Conservation (phyloP, 2,113 vertebrate species). For the Anas platyrhynchos region DNA sequence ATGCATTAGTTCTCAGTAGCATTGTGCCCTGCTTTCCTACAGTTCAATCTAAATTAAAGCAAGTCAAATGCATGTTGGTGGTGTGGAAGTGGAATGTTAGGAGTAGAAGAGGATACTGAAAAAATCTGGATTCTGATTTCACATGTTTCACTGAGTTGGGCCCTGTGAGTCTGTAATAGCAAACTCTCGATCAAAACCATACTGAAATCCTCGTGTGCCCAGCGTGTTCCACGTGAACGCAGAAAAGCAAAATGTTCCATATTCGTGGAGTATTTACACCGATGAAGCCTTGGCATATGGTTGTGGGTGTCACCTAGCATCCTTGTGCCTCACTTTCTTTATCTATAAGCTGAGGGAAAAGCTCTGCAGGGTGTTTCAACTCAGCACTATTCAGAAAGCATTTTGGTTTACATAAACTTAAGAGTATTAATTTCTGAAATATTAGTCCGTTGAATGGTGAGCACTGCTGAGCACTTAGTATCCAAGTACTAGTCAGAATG, state of each 20-base stretch:
- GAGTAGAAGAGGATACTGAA: not conserved
- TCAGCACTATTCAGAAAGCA: not conserved
- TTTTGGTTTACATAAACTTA: not conserved
- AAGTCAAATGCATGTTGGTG: not conserved
- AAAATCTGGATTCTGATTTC: not conserved
- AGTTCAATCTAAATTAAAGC: not conserved
- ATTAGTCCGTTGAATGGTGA: not conserved
- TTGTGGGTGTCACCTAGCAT: conserved; percentile 29
- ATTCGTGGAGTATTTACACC: not conserved
- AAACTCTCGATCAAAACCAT: not conserved
- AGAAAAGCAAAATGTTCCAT: not conserved
- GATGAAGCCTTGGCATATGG: not conserved
- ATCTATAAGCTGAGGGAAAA: not conserved
- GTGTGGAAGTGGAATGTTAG: not conserved
- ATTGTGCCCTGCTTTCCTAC: not conserved
- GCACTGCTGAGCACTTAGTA: not conserved
- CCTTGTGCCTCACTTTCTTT: not conserved
- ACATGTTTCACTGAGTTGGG: rapidly evolving
- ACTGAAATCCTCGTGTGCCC: not conserved
- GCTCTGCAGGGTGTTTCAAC: not conserved
- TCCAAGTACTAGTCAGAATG: not conserved
- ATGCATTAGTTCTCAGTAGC: not conserved
- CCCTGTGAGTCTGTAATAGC: not conserved
- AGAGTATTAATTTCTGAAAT: not conserved
- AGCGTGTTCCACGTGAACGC: not conserved